phyloP scores from a whole-genome alignment of 2,113 vertebrate species.

The Apaloderma vittatum region DNA sequence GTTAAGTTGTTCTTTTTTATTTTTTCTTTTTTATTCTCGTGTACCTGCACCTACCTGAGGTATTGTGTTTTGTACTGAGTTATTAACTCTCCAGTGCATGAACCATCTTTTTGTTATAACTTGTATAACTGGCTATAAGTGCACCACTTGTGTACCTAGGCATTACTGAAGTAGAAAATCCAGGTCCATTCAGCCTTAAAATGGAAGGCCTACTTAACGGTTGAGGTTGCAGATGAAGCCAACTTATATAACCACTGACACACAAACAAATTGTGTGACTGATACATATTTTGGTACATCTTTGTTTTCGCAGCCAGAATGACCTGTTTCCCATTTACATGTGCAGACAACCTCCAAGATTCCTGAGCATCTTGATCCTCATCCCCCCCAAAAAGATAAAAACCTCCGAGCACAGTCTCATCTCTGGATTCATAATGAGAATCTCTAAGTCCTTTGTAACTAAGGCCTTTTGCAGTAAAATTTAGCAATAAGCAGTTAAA shows the following conservation, averaged over 20 bases:
- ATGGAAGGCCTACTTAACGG: background rate
- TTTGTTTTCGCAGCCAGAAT: background rate
- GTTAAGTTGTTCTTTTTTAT: background rate
- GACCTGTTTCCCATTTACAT: background rate
- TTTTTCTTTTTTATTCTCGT: background rate
- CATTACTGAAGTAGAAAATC: conserved; percentile 27
- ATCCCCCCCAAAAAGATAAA: too few relatives aligned
- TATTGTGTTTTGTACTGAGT: background rate
- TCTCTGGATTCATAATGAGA: background rate
- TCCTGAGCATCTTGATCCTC: background rate
- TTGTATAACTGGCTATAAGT: background rate
- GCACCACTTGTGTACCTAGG: background rate
- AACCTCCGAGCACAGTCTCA: background rate
- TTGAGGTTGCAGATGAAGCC: background rate
- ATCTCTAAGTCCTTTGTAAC: background rate
- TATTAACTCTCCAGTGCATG: background rate
- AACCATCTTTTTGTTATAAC: background rate
- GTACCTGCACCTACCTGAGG: background rate
- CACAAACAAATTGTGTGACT: background rate
- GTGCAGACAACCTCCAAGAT: background rate
- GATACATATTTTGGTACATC: background rate
- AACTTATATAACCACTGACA: conserved; percentile 20
- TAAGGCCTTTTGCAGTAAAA: background rate
- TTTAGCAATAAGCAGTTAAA: background rate
- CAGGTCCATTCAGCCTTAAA: background rate